Conservation (phyloP, 1,140 invertebrate genomes). For the Drosophila tristis region DNA sequence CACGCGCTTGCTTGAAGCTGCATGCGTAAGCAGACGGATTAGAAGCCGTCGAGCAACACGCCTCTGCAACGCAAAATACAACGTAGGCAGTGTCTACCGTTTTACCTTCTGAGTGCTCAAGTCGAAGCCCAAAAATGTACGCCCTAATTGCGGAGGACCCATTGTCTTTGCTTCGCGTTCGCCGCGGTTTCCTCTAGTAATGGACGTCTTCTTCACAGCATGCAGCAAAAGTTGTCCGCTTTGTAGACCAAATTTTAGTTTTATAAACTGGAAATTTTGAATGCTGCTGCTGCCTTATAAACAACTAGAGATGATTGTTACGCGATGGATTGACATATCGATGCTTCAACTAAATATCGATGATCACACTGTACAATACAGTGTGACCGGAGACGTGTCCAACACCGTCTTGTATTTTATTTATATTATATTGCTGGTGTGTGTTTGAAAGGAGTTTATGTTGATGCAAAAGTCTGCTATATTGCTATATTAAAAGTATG, state of each 20-base stretch:
- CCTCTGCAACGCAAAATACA: slow-evolving; percentile 27
- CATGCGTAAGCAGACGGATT: slow-evolving; percentile 20
- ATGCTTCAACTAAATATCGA: too few species aligned
- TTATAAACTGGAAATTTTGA: not conserved
- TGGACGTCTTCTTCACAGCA: slow-evolving; percentile 4
- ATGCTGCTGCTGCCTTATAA: not conserved
- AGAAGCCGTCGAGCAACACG: not conserved
- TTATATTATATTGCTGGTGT: too few species aligned
- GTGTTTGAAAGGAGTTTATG: too few species aligned
- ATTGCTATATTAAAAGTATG: too few species aligned
- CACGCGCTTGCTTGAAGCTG: slow-evolving; percentile 1
- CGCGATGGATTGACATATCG: too few species aligned
- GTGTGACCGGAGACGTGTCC: too few species aligned
- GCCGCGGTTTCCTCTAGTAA: slow-evolving; percentile 11
- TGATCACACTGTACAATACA: too few species aligned
- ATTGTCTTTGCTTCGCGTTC: slow-evolving; percentile 31
- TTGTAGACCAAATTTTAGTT: too few species aligned
- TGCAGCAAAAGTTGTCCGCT: slow-evolving; percentile 6
- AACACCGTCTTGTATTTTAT: too few species aligned
- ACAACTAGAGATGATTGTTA: not conserved
- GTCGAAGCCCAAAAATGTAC: slow-evolving; percentile 90
- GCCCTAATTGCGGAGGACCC: slow-evolving; percentile 59
- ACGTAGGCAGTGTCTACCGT: slow-evolving; percentile 35
- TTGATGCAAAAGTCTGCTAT: too few species aligned
- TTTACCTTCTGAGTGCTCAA: slow-evolving; percentile 93